Base-by-base conservation (phyloP, 1,140 invertebrate species). In the Magallana ariakensis region DNA sequence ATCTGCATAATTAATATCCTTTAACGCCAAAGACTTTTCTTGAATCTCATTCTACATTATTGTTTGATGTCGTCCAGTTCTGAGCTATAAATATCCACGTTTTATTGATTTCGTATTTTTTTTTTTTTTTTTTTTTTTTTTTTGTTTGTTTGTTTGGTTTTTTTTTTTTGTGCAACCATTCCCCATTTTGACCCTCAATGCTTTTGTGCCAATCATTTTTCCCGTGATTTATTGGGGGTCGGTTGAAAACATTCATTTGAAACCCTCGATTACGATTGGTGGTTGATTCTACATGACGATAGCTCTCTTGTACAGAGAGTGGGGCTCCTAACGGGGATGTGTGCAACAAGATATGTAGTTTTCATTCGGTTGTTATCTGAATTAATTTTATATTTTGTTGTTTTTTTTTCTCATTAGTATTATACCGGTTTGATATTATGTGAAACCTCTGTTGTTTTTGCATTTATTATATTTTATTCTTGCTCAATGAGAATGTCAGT, bases 361-460 rank as follows among this genome's bases (percentile, higher is more conserved):
- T 33, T 75, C 10, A 26, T 75, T 22, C 11, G 6, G 22, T 75
- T 75, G 66, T 75, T 75, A 26, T 75, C 66, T 26, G 66, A 33
- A 13, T 75, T 26, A 75, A 75, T 75, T 75, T 75, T 75, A 75
- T 26, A 75, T 33, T 75, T 75, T 75, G 66, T 75, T 75, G 66
- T 10, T 26, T 22, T 22, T 75, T 22, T 22, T 75, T 75, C 66
- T 75, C 66, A 75, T 75, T 26, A 75, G 66, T 75, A 75, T 75
- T 75, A 75, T 75, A 75, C 66, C 66, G 66, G 66, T 75, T 75
- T 75, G 66, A 75, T 75, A 75, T 75, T 75, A 75, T 75, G 22
- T 75, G 33, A 26, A 19, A 19, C 66, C 33, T 75, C 33, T 75
- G 66, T 75, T 75, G 33, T 13, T 33, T 75, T 75, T 66, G 62